Percentiles rank a stretch among this genome's conserved stretches.
Evolutionary conservation across 2,888 invertebrate species (phyloP).

Genomic region (Temnothorax ravouxi): DNA sequence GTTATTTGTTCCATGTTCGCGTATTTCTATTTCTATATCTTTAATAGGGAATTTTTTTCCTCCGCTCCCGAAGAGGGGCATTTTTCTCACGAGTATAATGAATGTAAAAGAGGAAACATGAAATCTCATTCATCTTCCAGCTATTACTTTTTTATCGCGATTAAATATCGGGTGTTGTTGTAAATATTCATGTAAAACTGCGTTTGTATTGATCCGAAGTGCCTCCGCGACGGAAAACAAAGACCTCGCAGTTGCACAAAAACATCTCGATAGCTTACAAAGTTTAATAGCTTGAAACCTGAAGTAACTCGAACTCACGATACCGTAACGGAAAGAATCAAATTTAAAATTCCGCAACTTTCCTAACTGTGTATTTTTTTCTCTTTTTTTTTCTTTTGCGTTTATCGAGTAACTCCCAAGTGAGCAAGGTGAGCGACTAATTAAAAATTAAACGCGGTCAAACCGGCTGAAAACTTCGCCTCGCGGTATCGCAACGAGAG

Average conservation of each 20-base stretch:
- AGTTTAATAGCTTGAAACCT: conserved; percentile 32
- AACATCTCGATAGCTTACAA: conserved; percentile 11
- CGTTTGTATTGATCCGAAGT: background rate
- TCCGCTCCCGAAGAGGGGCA: background rate
- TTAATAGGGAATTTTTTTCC: background rate
- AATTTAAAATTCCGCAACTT: conserved; percentile 13
- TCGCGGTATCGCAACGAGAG: background rate
- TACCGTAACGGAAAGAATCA: background rate
- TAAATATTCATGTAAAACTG: conserved; percentile 5
- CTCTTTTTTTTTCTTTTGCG: background rate
- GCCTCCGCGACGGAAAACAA: background rate
- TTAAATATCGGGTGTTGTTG: background rate
- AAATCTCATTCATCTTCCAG: conserved; percentile 9
- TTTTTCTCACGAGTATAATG: conserved; percentile 1
- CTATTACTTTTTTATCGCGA: background rate
- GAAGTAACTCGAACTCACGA: background rate
- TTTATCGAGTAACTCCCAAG: background rate
- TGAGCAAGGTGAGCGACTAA: conserved; percentile 8
- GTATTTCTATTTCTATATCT: background rate
- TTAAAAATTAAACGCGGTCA: conserved; percentile 24
- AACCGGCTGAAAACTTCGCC: background rate
- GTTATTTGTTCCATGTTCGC: background rate
- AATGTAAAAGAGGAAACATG: background rate
- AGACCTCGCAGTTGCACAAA: conserved; percentile 2
- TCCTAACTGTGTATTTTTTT: background rate